phyloP scores from a whole-genome alignment of 2,888 invertebrate species.

The Chorisops tibialis region DNA sequence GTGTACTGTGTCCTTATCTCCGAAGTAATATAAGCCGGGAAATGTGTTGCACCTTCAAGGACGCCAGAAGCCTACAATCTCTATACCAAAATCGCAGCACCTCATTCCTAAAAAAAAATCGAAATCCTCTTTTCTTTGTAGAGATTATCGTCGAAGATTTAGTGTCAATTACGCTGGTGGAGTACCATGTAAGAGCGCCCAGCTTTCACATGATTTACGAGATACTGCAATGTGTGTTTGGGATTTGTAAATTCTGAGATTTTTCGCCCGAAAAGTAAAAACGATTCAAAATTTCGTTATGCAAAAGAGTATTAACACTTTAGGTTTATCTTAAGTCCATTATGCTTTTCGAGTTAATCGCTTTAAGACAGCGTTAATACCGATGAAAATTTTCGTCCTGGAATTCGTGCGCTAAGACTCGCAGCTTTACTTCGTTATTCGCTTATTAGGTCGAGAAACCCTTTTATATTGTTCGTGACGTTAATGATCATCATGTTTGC shows the following conservation, averaged over 20 bases:
- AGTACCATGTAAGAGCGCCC: not conserved
- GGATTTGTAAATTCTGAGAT: not conserved
- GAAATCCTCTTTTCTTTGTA: slow-evolving; percentile 9
- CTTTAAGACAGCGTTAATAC: not conserved
- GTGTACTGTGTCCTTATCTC: not conserved
- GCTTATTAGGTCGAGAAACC: not conserved
- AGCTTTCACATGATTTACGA: slow-evolving; percentile 13
- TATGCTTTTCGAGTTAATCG: slow-evolving; percentile 1
- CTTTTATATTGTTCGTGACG: not conserved
- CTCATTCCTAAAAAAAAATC: not conserved
- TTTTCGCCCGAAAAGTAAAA: not conserved
- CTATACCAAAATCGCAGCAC: too few species aligned
- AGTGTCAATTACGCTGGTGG: slow-evolving; percentile 14
- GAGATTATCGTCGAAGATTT: slow-evolving; percentile 21
- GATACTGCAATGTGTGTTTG: not conserved
- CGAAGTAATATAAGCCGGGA: too few species aligned
- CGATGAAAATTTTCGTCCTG: too few species aligned
- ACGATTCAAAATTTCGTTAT: not conserved
- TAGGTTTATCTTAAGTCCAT: slow-evolving; percentile 8
- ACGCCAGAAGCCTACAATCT: too few species aligned
- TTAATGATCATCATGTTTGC: slow-evolving; percentile 19
- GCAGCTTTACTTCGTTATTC: too few species aligned
- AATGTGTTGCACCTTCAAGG: too few species aligned
- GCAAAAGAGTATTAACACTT: not conserved
- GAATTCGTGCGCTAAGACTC: too few species aligned